Base-by-base conservation (phyloP, 2,113 vertebrate genomes). In the Strix uralensis region DNA sequence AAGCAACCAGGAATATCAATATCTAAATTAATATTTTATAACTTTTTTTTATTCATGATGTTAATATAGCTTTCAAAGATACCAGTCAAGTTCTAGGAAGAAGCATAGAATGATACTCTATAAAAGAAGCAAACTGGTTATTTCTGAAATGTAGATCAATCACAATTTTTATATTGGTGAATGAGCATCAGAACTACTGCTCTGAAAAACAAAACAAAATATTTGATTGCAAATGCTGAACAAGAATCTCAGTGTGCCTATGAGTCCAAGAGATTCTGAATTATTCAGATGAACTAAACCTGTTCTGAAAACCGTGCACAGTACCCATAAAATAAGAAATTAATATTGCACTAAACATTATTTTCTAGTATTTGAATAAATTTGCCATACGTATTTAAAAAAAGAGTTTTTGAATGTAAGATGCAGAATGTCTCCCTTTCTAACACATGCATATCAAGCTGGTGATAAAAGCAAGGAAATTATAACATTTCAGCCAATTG, bases 401-500 rank as follows among this genome's bases (percentile, higher is more conserved):
- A 34, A 66, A 36, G 9, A 55, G 2, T 1, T 11, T 75, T 75
- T 87, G 12, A 55, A 61, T 7, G 2, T 57, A 72, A 70, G n/a
- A 23, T 21, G 32, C 5, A 65, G 22, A 54, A 61, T 42, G 2
- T 54, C 3, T 90, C 8, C 23, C 7, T 46, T 90, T 73, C 13
- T 25, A 85, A 21, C 5, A 72, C 11, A 38, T 8, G 4, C 4
- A 40, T 55, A 27, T 51, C 27, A 67, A 81, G 32, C 23, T 66
- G 15, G 6, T 57, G 63, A 57, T 20, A 13, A 72, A 81, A 59
- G 11, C 9, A 32, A 57, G 23, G 23, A 72, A 71, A 86, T 32
- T 0, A 34, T 13, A 38, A 59, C 0, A 1, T 63, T 82, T 77
- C 36, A 57, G 13, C 2, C 3, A 34, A 21, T 5, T 47, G 4